A percentile compares a stretch with the other conserved stretches of the same genome.
Conservation (phyloP, 1,140 invertebrate genomes). For the Bombus affinis region DNA sequence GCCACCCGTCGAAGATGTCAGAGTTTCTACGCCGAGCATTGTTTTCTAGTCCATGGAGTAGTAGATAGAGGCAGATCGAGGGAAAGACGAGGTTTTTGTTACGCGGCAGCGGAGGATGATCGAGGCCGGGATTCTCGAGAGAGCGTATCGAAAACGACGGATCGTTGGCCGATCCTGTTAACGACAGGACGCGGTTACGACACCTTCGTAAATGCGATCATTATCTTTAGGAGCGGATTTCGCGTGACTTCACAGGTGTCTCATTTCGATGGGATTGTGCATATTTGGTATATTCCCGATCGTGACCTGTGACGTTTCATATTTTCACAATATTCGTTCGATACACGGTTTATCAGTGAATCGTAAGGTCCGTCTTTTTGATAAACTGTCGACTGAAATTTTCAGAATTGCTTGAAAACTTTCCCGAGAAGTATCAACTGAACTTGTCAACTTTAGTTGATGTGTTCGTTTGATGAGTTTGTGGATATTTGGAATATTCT, state of each 20-base stretch:
- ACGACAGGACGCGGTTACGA: slow-evolving; percentile 59
- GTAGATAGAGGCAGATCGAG: background rate
- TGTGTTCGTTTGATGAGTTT: no score
- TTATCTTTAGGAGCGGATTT: slow-evolving; percentile 70
- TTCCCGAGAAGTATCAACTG: no score
- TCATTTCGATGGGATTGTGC: no score
- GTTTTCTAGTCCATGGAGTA: background rate
- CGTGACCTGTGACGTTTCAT: no score
- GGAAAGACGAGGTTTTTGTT: background rate
- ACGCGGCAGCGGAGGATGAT: background rate
- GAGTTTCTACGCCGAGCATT: background rate
- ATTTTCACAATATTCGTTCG: no score
- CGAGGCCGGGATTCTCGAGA: background rate
- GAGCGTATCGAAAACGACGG: slow-evolving; percentile 45
- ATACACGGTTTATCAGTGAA: no score
- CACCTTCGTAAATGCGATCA: slow-evolving; percentile 67
- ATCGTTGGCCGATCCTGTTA: slow-evolving; percentile 23
- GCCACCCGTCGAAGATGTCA: slow-evolving; percentile 11
- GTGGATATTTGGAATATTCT: no score
- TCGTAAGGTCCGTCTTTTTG: no score
- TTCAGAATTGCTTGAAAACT: no score
- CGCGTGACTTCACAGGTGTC: slow-evolving; percentile 6
- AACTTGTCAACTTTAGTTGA: no score
- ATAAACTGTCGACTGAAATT: no score
- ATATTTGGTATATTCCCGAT: background rate